Base-by-base conservation (phyloP, 2,113 vertebrate genomes). In the Epinephelus moara region DNA sequence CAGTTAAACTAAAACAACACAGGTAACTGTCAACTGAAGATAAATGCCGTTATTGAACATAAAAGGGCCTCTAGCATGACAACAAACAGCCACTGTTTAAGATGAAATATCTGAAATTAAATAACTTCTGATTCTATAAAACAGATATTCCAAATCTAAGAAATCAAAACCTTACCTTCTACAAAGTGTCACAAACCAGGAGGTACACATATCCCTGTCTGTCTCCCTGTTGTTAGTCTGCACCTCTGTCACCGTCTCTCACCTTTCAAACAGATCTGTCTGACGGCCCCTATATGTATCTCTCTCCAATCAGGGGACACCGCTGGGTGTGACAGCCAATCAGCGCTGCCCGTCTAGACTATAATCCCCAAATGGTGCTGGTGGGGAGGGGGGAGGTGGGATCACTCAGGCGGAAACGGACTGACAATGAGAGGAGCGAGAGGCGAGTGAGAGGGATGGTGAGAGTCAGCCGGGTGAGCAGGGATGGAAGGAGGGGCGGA, bases 91-190 rank as follows among this genome's bases (percentile, higher is more conserved):
- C 30, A 4, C 10, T 19, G 1, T 21, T 21, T 6, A 23, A 42
- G 13, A 25, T 53, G 2, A 33, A 79, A 87, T 47, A 63, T 52
- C 3, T 30, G 4, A 49, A 68, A 66, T 49, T 1, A 30, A 55
- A 12, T 3, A 55, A 37, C 30, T n/a, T 52, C 21, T 42, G 1
- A 30, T 56, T 69, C 23, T 42, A 57, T 18, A 13, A 50, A 60
- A 45, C 33, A 17, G 47, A 55, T 21, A 25, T 40, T 13, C 53
- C 15, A 8, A 18, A 23, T 78, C 21, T 17, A 2, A 10, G 8
- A 52, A 62, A 52, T 57, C 10, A 12, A 66, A 60, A 25, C 40
- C 90, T 91, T 96, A 97, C 97, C 96, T 95, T 90, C 86, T 80
- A 13, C 87, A 85, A 94, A 75, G 82, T 67, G 60, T 88, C 93